A percentile compares a stretch with the other conserved stretches of the same genome.
These are phyloP conservation scores for Asarcornis scutulata DNA, from an alignment of 2,113 vertebrate species.

Conservation along the genomic window DNA sequence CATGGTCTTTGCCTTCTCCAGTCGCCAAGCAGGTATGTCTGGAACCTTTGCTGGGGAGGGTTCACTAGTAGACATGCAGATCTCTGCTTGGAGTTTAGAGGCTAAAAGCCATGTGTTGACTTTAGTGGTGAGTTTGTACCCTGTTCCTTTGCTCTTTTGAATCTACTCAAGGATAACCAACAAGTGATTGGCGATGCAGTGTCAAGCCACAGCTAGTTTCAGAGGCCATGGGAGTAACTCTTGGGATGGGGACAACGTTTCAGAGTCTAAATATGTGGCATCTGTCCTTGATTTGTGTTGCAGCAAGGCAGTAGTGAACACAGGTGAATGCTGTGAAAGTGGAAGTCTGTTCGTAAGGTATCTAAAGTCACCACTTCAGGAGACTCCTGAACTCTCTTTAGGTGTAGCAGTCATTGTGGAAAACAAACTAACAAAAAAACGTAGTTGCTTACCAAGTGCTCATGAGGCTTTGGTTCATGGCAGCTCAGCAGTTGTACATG, in stretches of 20 bases:
- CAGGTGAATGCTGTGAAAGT: not conserved
- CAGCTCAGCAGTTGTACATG: not conserved
- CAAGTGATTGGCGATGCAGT: not conserved
- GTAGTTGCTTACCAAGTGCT: not conserved
- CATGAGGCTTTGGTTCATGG: not conserved
- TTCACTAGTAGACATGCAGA: not conserved
- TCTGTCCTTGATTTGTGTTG: not conserved
- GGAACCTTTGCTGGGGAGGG: not conserved
- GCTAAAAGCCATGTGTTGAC: not conserved
- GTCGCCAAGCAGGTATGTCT: slow-evolving; percentile 87
- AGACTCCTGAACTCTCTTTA: not conserved
- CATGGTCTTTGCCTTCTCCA: slow-evolving; percentile 97
- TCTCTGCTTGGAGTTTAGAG: not conserved
- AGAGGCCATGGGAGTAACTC: not conserved
- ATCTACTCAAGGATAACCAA: not conserved
- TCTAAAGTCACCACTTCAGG: not conserved
- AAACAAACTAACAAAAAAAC: not conserved
- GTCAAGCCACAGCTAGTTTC: not conserved
- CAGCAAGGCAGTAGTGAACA: not conserved
- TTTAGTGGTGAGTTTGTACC: not conserved
- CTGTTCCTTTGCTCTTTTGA: not conserved
- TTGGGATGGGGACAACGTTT: not conserved
- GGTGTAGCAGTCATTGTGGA: not conserved
- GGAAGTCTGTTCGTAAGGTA: not conserved
- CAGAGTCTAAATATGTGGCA: not conserved